Base-by-base conservation (phyloP, 23 tunicate species). In the Clavelina lepadiformis region DNA sequence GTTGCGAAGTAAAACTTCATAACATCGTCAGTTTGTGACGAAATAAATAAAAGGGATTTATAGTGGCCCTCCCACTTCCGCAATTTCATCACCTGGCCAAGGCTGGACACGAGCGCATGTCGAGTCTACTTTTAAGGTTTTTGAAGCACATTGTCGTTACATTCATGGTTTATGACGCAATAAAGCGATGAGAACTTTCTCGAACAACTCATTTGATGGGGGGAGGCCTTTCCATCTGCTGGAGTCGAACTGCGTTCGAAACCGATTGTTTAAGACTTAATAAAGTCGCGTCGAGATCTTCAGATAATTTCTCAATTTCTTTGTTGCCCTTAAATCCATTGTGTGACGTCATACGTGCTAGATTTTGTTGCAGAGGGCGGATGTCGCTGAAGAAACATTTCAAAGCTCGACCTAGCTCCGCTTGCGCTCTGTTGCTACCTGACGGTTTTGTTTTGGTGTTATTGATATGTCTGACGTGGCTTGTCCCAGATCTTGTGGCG, bases 341-440 rank as follows among this genome's bases (percentile, higher is more conserved):
- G 6, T 24, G 21, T 24, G 13, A 22, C 15, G 56, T 32, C n/a
- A 75, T 21, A 34, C 60, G 21, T 60, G 52, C 56, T 20, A 83
- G 34, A 37, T 83, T 64, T 6, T 38, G 25, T 35, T 75, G 91
- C 28, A 83, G 56, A 22, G 73, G 82, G 28, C 36, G 28, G 15
- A 83, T 67, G 15, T 74, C 91, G 38, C 61, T 33, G 30, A 83
- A 75, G 56, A 76, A 68, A 25, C 60, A 31, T 50, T 83, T 83
- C 56, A 83, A 51, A 5, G 91, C 82, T 30, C 74, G 55, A 1
- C 91, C 91, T 26, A 83, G 71, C 31, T 83, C 91, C 25, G 73
- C 91, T 33, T 83, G 82, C 19, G 75, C 75, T 20, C 66, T 38
- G 64, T 52, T 73, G 24, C 61, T 56, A 31, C 46, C 20, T 26